Evolutionary conservation across 2,888 invertebrate species (phyloP), one percentile per base, ranked within the genome.

Genomic region (Epirrhoe alternata): DNA sequence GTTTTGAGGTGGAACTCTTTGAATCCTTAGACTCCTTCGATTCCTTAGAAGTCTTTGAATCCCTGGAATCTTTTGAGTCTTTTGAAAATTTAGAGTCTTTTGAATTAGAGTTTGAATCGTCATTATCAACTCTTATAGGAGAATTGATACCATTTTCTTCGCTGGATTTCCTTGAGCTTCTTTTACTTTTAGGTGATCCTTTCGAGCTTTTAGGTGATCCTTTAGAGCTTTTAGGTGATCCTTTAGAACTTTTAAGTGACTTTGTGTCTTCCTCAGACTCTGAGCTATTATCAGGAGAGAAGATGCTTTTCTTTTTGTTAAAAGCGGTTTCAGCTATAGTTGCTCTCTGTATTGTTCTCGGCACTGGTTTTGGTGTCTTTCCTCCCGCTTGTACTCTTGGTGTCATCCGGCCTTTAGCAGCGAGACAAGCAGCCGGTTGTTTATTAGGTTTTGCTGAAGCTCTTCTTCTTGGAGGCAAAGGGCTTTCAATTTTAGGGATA

Each of bases 231-330:
- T 81, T 73, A 3, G 90, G 88, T 6, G 73, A 73, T 33, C 71
- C 71, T 69, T 69, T 71, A 5, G 71, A 71, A 60, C 73, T 73
- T 62, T 73, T 73, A 0, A 70, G 70, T 17, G 94, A 82, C 66
- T 88, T 88, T 50, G 92, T 86, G 76, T 94, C 89, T 0, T 90
- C 78, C 76, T 90, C 89, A 56, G 88, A 87, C 82, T 88, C 88
- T 66, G 94, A 87, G 83, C 90, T 91, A 78, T 97, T 97, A 74
- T 96, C 97, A 0, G 97, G 97, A 61, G 97, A 97, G 79, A 97
- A 97, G 78, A 97, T 97, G 79, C 97, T 96, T 82, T 96, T 97
- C 83, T 96, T 96, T 79, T 96, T 96, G 51, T 86, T 80, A 1
- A 84, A 82, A 52, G 85, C 83, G 1, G 83, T 73, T 63, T 87